Evolutionary conservation across 2,113 vertebrate genomes (phyloP).

Genomic region (Labeo rohita): DNA sequence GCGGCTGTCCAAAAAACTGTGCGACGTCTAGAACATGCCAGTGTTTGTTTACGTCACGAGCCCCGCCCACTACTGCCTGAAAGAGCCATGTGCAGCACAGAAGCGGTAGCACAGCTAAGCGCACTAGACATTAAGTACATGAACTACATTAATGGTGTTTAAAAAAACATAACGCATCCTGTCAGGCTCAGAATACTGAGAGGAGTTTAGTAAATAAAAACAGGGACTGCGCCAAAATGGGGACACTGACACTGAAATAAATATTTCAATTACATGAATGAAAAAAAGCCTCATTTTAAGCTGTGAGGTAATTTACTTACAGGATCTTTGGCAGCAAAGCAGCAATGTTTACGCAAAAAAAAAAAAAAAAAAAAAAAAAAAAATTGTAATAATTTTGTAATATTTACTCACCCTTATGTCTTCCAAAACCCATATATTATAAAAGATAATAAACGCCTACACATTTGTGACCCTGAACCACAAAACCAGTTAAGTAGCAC

Average conservation of each 20-base stretch:
- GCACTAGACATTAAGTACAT: not conserved
- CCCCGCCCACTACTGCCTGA: slow-evolving; percentile 58
- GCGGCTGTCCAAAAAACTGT: slow-evolving; percentile 47
- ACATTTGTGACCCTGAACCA: too few species aligned
- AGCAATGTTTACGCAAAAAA: not conserved
- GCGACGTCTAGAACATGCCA: slow-evolving; percentile 69
- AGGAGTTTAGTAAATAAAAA: not conserved
- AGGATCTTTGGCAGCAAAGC: not conserved
- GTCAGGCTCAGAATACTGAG: not conserved
- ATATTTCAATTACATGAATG: not conserved
- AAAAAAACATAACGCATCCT: not conserved
- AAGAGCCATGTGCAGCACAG: not conserved
- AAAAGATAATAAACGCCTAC: too few species aligned
- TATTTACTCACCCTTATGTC: not conserved
- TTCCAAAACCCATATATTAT: not conserved
- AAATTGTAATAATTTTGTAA: too few species aligned
- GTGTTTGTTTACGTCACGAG: slow-evolving; percentile 51
- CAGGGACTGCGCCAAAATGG: not conserved
- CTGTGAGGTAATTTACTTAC: not conserved
- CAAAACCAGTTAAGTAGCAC: too few species aligned
- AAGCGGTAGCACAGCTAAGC: not conserved
- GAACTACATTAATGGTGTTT: not conserved
- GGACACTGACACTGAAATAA: not conserved
- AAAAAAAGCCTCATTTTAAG: not conserved
- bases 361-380: too few species aligned